phyloP scores from a whole-genome alignment of 2,888 invertebrate species.

The Azorinus chamasolen region DNA sequence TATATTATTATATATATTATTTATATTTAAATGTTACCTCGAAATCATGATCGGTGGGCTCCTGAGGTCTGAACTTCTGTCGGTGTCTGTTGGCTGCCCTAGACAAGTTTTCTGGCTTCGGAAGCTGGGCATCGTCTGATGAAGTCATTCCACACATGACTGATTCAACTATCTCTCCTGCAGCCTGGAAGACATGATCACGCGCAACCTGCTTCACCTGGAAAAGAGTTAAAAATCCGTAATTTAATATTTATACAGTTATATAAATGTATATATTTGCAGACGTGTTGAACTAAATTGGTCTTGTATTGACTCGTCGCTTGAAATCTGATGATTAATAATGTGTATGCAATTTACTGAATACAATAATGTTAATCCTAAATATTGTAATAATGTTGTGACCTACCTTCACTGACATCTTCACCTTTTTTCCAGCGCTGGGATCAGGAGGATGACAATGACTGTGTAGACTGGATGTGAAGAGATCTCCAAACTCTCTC shows the following conservation, averaged over 20 bases:
- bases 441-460: slow-evolving; percentile 1
- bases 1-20: too few relatives aligned
- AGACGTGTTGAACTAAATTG: too few relatives aligned
- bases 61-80: neutral
- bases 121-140: neutral
- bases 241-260: too few relatives aligned
- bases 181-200: neutral
- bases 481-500: neutral
- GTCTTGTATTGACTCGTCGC: too few relatives aligned
- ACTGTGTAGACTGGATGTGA: neutral
- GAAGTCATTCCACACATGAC: neutral
- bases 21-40: too few relatives aligned
- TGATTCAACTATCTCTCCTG: neutral
- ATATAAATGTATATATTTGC: too few relatives aligned
- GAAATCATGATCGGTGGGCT: too few relatives aligned
- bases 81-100: slow-evolving; percentile 8
- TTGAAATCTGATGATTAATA: too few relatives aligned
- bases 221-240: neutral
- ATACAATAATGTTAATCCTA: too few relatives aligned
- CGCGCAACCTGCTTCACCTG: slow-evolving; percentile 2
- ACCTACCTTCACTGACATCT: neutral
- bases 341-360: too few relatives aligned
- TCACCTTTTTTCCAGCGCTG: slow-evolving; percentile 3
- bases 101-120: slow-evolving; percentile 6
- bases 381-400: neutral